phyloP scores from a whole-genome alignment of 2,797 vertebrate genomes.

The Pantherophis alleghaniensis region DNA sequence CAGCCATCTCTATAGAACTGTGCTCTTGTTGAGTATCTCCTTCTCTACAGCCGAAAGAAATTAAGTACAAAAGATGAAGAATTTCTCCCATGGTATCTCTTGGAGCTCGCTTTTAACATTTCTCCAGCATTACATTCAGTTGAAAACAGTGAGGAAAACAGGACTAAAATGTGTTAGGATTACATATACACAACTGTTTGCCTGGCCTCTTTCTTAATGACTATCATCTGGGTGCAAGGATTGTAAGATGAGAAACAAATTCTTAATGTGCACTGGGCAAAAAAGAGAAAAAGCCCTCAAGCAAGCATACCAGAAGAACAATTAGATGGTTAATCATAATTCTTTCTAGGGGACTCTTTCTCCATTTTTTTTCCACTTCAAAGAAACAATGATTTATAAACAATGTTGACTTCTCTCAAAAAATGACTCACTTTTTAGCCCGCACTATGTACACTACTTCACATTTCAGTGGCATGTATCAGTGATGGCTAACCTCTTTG shows the following conservation, averaged over 20 bases:
- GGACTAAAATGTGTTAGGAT: conserved; percentile 11
- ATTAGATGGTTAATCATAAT: conserved; percentile 63
- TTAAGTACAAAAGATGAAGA: background rate
- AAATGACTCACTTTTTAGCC: conserved; percentile 60
- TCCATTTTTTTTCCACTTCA: conserved; percentile 62
- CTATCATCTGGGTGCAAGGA: conserved; percentile 61
- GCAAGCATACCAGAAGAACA: conserved; percentile 66
- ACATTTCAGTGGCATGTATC: conserved; percentile 28
- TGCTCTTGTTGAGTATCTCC: background rate
- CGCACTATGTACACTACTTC: conserved; percentile 16
- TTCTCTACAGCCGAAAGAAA: background rate
- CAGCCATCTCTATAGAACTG: background rate
- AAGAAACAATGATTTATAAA: conserved; percentile 64
- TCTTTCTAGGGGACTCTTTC: conserved; percentile 51
- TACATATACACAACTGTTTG: conserved; percentile 46
- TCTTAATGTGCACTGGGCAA: conserved; percentile 58
- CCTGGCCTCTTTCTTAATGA: conserved; percentile 58
- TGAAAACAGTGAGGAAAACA: conserved; percentile 10
- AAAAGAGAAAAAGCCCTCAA: conserved; percentile 58
- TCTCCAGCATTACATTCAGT: conserved; percentile 28
- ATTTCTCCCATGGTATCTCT: background rate
- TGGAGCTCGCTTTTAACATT: conserved; percentile 28
- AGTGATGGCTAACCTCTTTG: background rate
- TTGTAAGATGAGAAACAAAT: conserved; percentile 61
- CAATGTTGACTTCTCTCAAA: conserved; percentile 54